phyloP scores from a whole-genome alignment of 2,113 vertebrate species.

The Columbina picui region DNA sequence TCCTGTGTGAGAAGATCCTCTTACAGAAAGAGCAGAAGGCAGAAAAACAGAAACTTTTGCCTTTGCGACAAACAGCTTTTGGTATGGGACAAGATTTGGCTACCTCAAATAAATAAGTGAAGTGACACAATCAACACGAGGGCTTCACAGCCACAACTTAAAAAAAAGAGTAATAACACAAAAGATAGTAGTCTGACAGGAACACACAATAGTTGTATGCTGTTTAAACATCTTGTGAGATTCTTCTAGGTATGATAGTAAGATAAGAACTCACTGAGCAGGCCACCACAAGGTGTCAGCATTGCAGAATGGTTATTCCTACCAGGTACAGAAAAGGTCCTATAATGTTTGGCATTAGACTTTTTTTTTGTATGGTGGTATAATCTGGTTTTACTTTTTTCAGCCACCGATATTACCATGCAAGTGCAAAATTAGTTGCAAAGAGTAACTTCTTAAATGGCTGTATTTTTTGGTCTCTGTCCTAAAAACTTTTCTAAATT shows the following conservation, averaged over 20 bases:
- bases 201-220: not conserved
- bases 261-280: not conserved
- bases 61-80: not conserved
- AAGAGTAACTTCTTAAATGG: not conserved
- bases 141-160: not conserved
- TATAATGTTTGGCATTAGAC: not conserved
- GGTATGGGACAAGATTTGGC: not conserved
- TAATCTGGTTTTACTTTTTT: not conserved
- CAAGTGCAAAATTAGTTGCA: not conserved
- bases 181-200: not conserved
- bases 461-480: not conserved
- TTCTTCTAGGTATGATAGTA: not conserved
- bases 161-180: not conserved
- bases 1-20: not conserved
- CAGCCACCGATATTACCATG: not conserved
- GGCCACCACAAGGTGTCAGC: slow-evolving; percentile 59
- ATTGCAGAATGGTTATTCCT: slow-evolving; percentile 33
- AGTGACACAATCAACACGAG: fast-evolving
- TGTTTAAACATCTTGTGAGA: not conserved
- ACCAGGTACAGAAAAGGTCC: not conserved
- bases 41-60: not conserved
- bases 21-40: not conserved
- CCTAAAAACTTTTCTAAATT: not conserved
- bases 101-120: not conserved
- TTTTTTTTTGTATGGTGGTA: no score